Evolutionary conservation across 2,113 vertebrate species (phyloP), one percentile per base, ranked within the genome.

Genomic region (Trogon melanurus): DNA sequence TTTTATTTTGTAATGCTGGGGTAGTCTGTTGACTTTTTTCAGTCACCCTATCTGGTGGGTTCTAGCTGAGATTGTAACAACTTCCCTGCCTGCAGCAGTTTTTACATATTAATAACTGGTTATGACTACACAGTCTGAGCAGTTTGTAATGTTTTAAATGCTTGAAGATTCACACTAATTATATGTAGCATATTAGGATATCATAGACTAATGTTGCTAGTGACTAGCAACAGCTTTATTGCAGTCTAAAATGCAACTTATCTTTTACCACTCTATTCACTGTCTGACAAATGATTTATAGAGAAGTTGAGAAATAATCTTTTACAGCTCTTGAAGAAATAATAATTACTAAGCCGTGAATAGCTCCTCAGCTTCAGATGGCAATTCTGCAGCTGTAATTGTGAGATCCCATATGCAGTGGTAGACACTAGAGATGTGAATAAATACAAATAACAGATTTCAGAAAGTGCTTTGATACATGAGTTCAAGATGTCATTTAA

Each of bases 101-200:
- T 84, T 93, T 91, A 85, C 76, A 81, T 91, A 76, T 95, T 85
- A 91, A 64, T 38, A 74, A 19, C 21, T 94, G 23, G 29, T 87
- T 95, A 72, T 89, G 66, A 91, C 41, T 93, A 50, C 51, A 69
- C n/a, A 69, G 72, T 96, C 57, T 88, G 72, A 97, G 50, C 58
- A 67, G 26, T 44, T 88, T 88, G 48, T 87, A 95, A 80, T 94
- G 16, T 44, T 38, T 89, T 93, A 92, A 88, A 70, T 38, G 7
- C 41, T 91, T 94, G 44, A 96, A 94, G 71, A 89, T 92, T 91
- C 95, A 16, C 30, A 86, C 21, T 75, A 94, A 95, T 94, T 97
- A 62, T 72, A 64, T 41, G 15, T 73, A 94, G n/a, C 51, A 71
- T 95, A 87, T 91, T 92, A 94, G 80, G 16, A 65, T 87, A 86